Conservation (phyloP, 2,113 vertebrate genomes). For the Mungos mungo region DNA sequence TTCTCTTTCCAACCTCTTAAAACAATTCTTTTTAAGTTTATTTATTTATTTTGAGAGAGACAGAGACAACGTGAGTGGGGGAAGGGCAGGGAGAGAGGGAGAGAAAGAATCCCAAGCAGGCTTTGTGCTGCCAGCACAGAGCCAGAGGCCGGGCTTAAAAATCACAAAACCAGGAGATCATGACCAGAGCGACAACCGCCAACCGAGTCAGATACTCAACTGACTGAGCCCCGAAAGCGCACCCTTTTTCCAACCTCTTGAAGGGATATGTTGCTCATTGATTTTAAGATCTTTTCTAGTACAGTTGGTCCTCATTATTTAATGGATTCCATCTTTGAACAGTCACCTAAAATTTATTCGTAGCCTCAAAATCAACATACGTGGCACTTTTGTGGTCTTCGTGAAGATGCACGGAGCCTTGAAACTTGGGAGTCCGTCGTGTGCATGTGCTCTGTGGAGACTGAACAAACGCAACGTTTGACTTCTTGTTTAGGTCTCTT, state of each 20-base stretch:
- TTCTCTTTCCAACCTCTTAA: not conserved
- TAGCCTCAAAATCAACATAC: not conserved
- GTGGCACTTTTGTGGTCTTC: not conserved
- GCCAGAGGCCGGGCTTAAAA: fast-evolving
- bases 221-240: not conserved
- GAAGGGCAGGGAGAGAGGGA: not conserved
- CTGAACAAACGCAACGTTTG: not conserved
- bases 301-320: not conserved
- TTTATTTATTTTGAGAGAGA: not conserved
- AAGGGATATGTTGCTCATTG: not conserved
- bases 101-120: not conserved
- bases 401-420: not conserved
- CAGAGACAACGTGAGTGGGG: not conserved
- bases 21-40: not conserved
- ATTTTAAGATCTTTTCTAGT: not conserved
- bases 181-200: not conserved
- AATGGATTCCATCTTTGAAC: not conserved
- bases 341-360: not conserved
- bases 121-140: not conserved
- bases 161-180: not conserved
- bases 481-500: not conserved
- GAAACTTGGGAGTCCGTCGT: not conserved
- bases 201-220: not conserved
- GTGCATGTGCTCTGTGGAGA: no score
- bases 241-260: not conserved